These are phyloP conservation scores for Kryptolebias marmoratus DNA, from an alignment of 2,113 vertebrate species.

Conservation along the genomic window DNA sequence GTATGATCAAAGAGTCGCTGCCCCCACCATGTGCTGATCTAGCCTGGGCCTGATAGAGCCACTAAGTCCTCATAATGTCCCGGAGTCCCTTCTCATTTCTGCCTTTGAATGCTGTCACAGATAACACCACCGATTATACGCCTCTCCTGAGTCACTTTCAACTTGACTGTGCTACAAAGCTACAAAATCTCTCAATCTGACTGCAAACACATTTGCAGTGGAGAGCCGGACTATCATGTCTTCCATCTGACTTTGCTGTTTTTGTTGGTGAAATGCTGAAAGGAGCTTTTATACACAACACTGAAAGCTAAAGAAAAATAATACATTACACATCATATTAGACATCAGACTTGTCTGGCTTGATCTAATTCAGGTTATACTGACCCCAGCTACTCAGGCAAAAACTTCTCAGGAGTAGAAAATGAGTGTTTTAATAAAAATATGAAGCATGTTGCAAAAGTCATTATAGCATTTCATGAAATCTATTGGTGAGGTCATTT, in stretches of 20 bases:
- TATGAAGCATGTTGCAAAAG: background rate
- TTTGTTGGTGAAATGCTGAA: constrained; percentile 17
- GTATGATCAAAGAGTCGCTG: constrained; percentile 51
- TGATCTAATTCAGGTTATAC: constrained; percentile 5
- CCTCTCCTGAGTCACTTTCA: constrained; percentile 62
- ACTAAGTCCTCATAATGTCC: constrained; percentile 60
- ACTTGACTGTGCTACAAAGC: constrained; percentile 57
- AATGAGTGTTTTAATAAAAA: constrained; percentile 2
- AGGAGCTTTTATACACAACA: background rate
- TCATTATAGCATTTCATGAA: background rate
- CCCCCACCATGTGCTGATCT: constrained; percentile 46
- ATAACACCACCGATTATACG: constrained; percentile 60
- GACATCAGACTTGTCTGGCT: background rate
- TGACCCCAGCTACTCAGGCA: background rate
- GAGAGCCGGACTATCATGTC: constrained; percentile 23
- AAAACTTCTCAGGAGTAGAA: background rate
- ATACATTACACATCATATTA: background rate
- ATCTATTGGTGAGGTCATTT: constrained; percentile 5
- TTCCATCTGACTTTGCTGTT: constrained; percentile 34
- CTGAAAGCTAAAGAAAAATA: background rate
- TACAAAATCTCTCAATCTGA: constrained; percentile 55
- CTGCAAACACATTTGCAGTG: constrained; percentile 17
- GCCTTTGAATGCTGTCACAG: constrained; percentile 69
- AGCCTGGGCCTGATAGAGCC: constrained; percentile 53
- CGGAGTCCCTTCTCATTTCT: constrained; percentile 41